Conservation (phyloP, 1,140 invertebrate species). For the Conus ventricosus region DNA sequence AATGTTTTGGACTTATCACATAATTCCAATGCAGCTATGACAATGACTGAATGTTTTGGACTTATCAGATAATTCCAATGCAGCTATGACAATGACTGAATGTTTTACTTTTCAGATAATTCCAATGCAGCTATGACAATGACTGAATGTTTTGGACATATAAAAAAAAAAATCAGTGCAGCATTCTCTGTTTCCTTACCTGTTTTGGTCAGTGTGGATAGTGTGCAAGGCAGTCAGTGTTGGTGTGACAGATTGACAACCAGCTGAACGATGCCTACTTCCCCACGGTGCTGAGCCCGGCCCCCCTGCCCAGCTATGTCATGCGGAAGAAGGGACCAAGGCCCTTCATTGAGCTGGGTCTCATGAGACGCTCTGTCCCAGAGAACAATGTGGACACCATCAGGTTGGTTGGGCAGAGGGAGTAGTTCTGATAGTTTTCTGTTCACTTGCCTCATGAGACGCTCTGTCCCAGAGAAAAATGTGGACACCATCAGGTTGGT, state of each 20-base stretch:
- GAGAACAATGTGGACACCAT: slow-evolving; percentile 76
- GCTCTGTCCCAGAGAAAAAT: slow-evolving; percentile 75
- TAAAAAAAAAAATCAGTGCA: too few species aligned
- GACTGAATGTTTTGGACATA: too few species aligned
- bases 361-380: slow-evolving; percentile 79
- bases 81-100: too few species aligned
- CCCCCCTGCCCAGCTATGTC: slow-evolving; percentile 74
- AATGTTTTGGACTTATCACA: too few species aligned
- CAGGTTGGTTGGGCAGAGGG: slow-evolving; percentile 74
- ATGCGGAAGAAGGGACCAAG: slow-evolving; percentile 76
- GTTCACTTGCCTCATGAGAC: slow-evolving; percentile 81
- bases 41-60: too few species aligned
- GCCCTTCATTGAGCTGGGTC: slow-evolving; percentile 82
- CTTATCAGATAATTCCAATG: too few species aligned
- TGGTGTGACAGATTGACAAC: slow-evolving; percentile 83
- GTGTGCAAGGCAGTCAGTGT: too few species aligned
- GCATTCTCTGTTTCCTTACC: too few species aligned
- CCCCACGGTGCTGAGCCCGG: slow-evolving; percentile 84
- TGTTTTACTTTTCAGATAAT: too few species aligned
- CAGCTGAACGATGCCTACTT: slow-evolving; percentile 86
- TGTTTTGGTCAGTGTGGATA: too few species aligned
- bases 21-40: too few species aligned
- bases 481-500: slow-evolving; percentile 77
- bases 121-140: too few species aligned
- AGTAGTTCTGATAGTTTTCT: not conserved